These are phyloP conservation scores for Montipora capitata DNA, from an alignment of 92 coral and sea anemone genomes.

Conservation along the genomic window DNA sequence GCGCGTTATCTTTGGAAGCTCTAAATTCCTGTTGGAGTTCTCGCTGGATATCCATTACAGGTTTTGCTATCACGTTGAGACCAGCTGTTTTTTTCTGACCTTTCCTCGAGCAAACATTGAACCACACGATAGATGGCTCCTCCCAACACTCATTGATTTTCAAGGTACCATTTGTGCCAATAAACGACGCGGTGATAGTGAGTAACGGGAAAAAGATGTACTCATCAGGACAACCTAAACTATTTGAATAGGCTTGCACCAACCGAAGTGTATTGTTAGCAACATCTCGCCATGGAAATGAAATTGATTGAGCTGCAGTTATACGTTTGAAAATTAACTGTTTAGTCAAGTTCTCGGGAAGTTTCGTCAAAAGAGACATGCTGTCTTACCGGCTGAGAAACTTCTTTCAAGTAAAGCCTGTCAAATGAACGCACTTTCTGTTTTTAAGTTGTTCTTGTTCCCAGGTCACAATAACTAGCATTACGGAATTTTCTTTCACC, in stretches of 20 bases:
- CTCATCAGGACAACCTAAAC: slow-evolving; percentile 54
- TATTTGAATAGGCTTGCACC: slow-evolving; percentile 56
- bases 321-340: slow-evolving; percentile 41
- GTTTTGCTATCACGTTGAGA: slow-evolving; percentile 40
- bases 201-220: slow-evolving; percentile 48
- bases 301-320: slow-evolving; percentile 51
- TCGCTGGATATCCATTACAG: slow-evolving; percentile 40
- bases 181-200: slow-evolving; percentile 56
- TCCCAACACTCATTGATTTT: slow-evolving; percentile 61
- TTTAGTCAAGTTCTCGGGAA: slow-evolving; percentile 55
- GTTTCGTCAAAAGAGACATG: slow-evolving; percentile 53
- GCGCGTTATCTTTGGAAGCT: slow-evolving; percentile 22
- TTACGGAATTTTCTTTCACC: too few relatives aligned
- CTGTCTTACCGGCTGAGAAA: neutral
- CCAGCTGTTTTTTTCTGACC: slow-evolving; percentile 61
- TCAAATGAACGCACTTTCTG: slow-evolving; percentile 25
- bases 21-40: slow-evolving; percentile 43
- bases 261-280: slow-evolving; percentile 30
- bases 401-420: too few relatives aligned
- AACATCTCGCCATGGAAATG: slow-evolving; percentile 61
- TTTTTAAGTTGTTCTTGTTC: too few relatives aligned
- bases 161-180: slow-evolving; percentile 55
- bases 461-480: too few relatives aligned
- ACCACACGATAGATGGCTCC: slow-evolving; percentile 62
- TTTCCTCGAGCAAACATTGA: slow-evolving; percentile 61